Base-by-base conservation (phyloP, 2,113 vertebrate genomes). In the Elanus axillaris region DNA sequence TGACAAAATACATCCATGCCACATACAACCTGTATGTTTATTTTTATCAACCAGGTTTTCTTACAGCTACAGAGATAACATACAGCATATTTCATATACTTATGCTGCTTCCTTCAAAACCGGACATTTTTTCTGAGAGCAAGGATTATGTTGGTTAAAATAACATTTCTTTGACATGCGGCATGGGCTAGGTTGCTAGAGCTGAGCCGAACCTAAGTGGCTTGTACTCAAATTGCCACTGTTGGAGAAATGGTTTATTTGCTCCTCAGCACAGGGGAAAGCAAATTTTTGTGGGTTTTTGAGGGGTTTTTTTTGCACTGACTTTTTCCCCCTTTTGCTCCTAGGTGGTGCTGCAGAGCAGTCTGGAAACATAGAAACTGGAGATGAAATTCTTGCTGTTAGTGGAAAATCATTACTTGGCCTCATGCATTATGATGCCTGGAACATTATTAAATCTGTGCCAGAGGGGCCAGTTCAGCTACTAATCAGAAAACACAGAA, bases 301-400 rank as follows among this genome's bases (percentile, higher is more conserved):
- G n/a, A n/a, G n/a, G n/a, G n/a, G n/a, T 20, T 42, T 55, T 79
- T 50, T 63, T 76, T 16, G 17, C 19, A 16, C 9, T 79, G 26
- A 42, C 20, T 76, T 64, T 93, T 36, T 81, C 10, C 27, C 6
- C 9, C 4, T 90, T 69, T 96, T 94, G 26, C 88, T 96, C 56
- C 64, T 96, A 99, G 99, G 99, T 92, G 99, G 99, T 26, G 98
- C 98, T 93, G 99, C 99, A 1, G 99, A 99, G 94, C 98, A 98
- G 93, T 98, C 99, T 19, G 98, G 99, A 95, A 98, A 95, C 45
- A 98, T 99, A 71, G 98, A 99, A 91, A 98, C 98, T 31, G 99
- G 99, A 14, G 99, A 99, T 93, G 99, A 99, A 98, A 98, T 99
- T 88, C 97, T 99, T 88, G 98, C 99, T 53, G 98, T 99, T 86